Conservation (phyloP, 2,888 invertebrate genomes). For the Cryptus viduatorius region DNA sequence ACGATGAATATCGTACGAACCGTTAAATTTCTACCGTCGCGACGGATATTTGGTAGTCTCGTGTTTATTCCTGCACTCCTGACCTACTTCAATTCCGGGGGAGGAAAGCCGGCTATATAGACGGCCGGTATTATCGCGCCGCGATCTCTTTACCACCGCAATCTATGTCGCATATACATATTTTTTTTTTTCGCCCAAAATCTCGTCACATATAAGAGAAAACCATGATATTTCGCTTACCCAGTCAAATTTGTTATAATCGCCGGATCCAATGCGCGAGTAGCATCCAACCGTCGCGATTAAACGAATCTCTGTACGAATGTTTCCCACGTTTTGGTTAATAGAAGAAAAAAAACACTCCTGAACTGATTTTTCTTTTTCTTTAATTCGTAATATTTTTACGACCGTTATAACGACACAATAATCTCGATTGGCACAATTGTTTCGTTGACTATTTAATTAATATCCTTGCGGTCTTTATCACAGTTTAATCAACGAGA, state of each 20-base stretch:
- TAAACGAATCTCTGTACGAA: constrained; percentile 60
- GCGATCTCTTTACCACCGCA: neutral
- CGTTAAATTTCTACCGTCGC: neutral
- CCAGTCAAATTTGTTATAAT: constrained; percentile 63
- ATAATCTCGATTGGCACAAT: neutral
- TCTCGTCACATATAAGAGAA: neutral
- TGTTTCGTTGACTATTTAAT: neutral
- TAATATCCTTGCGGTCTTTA: neutral
- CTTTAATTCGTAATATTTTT: neutral
- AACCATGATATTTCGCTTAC: constrained; percentile 57
- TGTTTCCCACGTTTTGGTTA: constrained; percentile 46
- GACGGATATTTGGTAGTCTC: constrained; percentile 30
- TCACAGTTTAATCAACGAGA: neutral
- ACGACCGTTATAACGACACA: constrained; percentile 14
- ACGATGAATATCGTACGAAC: neutral
- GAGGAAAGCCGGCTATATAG: constrained; percentile 1
- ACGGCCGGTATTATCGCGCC: constrained; percentile 13
- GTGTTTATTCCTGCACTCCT: constrained; percentile 59
- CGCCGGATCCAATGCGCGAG: constrained; percentile 55
- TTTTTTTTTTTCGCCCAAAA: neutral
- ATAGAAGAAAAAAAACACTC: constrained; percentile 45
- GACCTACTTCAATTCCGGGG: constrained; percentile 52
- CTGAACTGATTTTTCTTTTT: constrained; percentile 41
- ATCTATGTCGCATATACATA: neutral
- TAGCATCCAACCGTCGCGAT: constrained; percentile 69